Evolutionary conservation across 1,140 invertebrate genomes (phyloP), one percentile per base, ranked within the genome.

Genomic region (Lordiphosa clarofinis): DNA sequence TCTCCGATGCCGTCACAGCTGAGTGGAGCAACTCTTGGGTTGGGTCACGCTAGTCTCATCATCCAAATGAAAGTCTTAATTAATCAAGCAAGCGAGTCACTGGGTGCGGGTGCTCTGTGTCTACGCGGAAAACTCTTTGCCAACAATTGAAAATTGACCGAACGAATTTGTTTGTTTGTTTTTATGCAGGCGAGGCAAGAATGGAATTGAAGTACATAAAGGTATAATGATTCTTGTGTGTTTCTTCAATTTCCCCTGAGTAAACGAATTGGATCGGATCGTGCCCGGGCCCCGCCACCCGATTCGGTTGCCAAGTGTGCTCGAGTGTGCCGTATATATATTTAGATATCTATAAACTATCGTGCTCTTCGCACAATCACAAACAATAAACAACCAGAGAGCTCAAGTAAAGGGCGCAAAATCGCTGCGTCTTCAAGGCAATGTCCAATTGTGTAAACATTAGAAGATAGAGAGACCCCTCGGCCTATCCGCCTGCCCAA

Each of bases 261-360:
- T 9, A 42, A 24, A 24, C 19, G 24, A 33, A 33, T 33, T 13
- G 43, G 24, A 46, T 28, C 43, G 24, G 11, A 46, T 19, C 19
- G 19, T 19, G 19, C 19, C 19, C 19, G 19, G 19, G 19, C 19
- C 19, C 19, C 19, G 19, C 2, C 19, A 19, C 43, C 31, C 9
- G 7, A 31, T 46, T 33, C 43, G 31, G 43, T 46, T 46, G 28
- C 15, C 43, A 46, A 46, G 24, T 46, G 24, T 31, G 7, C 28
- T 24, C 21, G 21, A 4, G 1, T 24, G 4, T 24, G 28, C 6
- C 8, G 39, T 38, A 37, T 67, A 37, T 67, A 67, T 70, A 60
- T 70, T 62, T 70, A 56, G 70, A 68, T 73, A 73, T 73, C 61
- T 58, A 73, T 66, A 73, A 68, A 57, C 70, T 56, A 73, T 73